Conservation (phyloP, 2,113 vertebrate genomes). For the Calyptomena viridis region DNA sequence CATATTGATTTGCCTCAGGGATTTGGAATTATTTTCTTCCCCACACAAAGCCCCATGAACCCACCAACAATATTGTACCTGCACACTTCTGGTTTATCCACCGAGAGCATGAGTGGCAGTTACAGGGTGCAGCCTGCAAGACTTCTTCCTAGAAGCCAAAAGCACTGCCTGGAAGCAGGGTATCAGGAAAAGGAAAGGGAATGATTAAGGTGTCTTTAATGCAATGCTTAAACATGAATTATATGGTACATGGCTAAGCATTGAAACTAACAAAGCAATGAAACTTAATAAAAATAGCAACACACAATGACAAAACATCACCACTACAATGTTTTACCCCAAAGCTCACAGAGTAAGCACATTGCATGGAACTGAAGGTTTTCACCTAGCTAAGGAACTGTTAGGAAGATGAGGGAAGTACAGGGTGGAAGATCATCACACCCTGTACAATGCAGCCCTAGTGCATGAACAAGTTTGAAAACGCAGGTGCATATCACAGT, state of each 20-base stretch:
- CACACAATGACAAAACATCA: background rate
- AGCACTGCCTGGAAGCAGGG: background rate
- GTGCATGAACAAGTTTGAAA: background rate
- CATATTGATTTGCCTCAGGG: no score
- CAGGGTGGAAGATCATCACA: background rate
- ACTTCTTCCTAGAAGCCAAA: background rate
- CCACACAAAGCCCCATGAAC: no score
- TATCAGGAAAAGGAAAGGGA: background rate
- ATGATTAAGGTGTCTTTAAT: background rate
- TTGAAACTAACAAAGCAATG: background rate
- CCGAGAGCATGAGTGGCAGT: rapidly evolving
- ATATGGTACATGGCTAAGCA: background rate
- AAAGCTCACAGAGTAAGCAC: background rate
- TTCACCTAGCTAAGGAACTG: background rate
- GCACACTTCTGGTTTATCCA: background rate
- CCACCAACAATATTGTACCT: no score
- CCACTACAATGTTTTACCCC: background rate
- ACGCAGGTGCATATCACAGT: background rate
- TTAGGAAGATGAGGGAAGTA: background rate
- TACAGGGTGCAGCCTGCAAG: background rate
- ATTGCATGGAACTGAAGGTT: background rate
- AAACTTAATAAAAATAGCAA: background rate
- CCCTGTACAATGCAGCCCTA: no score
- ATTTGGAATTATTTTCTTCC: no score
- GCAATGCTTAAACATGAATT: background rate